phyloP scores from a whole-genome alignment of 2,888 invertebrate species.

The Cantharis rustica region DNA sequence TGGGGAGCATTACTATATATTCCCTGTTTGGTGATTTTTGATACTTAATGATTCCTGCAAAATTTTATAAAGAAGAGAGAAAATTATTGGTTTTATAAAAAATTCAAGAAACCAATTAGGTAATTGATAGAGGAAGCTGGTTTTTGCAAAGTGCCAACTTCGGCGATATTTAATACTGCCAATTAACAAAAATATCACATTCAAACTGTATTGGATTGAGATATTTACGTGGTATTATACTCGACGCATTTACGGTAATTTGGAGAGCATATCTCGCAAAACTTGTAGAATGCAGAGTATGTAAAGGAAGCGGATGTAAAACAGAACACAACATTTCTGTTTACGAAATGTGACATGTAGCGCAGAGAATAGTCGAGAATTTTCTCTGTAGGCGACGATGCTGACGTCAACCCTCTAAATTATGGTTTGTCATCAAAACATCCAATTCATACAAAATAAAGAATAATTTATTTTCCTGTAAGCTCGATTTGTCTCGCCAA shows the following conservation, averaged over 20 bases:
- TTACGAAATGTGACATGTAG: slow-evolving; percentile 15
- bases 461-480: neutral
- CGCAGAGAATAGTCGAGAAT: neutral
- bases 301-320: slow-evolving; percentile 18
- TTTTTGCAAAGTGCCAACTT: neutral
- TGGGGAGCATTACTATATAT: neutral
- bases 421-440: slow-evolving; percentile 3
- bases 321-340: slow-evolving; percentile 9
- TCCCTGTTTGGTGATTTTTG: neutral
- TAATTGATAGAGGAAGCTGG: neutral
- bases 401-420: neutral
- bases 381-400: slow-evolving; percentile 1
- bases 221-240: slow-evolving; percentile 1
- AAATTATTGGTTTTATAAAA: neutral
- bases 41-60: neutral
- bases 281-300: slow-evolving; percentile 1
- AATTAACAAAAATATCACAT: slow-evolving; percentile 5
- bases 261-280: neutral
- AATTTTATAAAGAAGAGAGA: neutral
- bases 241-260: slow-evolving; percentile 12
- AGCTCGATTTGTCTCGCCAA: neutral
- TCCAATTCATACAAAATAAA: neutral
- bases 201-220: neutral
- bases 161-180: neutral
- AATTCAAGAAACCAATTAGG: neutral